Conservation (phyloP, 2,888 invertebrate genomes). For the Ophion slaviceki region DNA sequence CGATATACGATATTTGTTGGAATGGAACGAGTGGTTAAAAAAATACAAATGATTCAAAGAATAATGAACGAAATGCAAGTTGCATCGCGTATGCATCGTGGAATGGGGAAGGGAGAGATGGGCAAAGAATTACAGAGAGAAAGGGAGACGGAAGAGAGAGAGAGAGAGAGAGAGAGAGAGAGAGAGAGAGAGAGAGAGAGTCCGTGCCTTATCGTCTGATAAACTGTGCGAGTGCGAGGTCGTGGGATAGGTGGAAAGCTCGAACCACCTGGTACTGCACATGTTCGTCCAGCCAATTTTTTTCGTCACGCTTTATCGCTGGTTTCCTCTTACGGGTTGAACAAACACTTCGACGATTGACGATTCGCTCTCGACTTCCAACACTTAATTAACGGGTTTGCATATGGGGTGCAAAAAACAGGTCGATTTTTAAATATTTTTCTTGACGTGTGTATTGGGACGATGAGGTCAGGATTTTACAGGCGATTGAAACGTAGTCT, state of each 20-base stretch:
- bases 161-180: conserved; percentile 13
- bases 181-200: neutral
- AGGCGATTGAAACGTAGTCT: too few species aligned
- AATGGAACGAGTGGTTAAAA: too few species aligned
- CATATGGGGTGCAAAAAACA: too few species aligned
- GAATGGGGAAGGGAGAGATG: neutral
- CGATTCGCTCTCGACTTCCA: too few species aligned
- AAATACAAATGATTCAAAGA: too few species aligned
- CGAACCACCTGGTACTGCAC: conserved; percentile 29
- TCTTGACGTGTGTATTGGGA: too few species aligned
- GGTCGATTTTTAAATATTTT: too few species aligned
- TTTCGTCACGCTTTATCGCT: conserved; percentile 31
- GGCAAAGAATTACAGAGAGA: neutral
- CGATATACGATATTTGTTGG: too few species aligned
- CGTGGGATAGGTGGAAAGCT: conserved; percentile 53
- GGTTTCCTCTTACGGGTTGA: neutral
- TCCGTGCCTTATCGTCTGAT: conserved; percentile 49
- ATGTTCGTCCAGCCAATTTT: conserved; percentile 1
- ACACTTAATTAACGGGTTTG: too few species aligned
- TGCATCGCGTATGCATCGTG: neutral
- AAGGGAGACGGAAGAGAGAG: conserved; percentile 11
- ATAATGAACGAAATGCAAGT: too few species aligned
- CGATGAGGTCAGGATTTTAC: too few species aligned
- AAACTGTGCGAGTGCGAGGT: conserved; percentile 53
- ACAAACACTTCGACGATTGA: too few species aligned